Conservation (phyloP, 2,113 vertebrate species). For the Elachura formosa region DNA sequence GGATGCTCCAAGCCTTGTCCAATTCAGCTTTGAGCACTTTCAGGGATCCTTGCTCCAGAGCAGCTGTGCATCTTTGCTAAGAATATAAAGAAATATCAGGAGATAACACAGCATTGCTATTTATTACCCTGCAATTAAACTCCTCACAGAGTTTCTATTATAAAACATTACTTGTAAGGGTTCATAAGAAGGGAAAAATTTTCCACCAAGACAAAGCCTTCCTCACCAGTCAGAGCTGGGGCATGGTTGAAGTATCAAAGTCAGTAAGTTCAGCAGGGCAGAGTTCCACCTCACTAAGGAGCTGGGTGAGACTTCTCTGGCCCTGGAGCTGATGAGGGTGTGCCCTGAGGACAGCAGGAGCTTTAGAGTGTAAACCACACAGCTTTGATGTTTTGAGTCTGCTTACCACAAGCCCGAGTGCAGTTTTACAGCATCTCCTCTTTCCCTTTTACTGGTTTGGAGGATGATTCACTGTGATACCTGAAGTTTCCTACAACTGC, state of each 20-base stretch:
- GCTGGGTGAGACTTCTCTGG: neutral
- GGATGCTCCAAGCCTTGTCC: neutral
- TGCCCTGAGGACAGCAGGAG: neutral
- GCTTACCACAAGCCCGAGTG: neutral
- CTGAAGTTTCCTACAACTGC: neutral
- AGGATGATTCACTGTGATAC: neutral
- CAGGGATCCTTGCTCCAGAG: neutral
- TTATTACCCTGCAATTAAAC: conserved; percentile 71
- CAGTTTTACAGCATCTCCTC: neutral
- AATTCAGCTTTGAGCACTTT: neutral
- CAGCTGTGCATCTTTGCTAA: conserved; percentile 39
- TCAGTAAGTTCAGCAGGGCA: neutral
- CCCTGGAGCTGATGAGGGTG: neutral
- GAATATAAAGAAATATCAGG: conserved; percentile 44
- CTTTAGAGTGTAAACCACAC: neutral
- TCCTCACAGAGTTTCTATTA: conserved; percentile 58
- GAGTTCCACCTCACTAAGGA: neutral
- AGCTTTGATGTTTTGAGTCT: neutral
- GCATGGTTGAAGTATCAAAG: neutral
- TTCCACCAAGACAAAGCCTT: conserved; percentile 41
- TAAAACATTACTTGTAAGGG: conserved; percentile 39
- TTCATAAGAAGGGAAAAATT: conserved; percentile 55
- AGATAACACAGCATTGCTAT: conserved; percentile 63
- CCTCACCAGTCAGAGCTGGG: neutral
- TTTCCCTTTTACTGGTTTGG: neutral